Conservation (phyloP, 1,140 invertebrate genomes). For the Plutomurus gul region DNA sequence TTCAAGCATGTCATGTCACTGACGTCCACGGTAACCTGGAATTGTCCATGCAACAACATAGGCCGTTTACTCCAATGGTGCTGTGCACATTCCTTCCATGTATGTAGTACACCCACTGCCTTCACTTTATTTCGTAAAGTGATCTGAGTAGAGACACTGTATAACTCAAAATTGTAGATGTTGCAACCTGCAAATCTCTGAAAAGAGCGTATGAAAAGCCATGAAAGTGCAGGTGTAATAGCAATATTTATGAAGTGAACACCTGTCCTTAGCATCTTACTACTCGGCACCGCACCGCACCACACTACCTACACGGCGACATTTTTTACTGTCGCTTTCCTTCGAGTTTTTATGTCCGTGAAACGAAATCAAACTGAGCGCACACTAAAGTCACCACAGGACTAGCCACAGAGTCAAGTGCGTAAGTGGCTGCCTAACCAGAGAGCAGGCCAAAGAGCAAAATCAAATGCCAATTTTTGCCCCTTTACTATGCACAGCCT, state of each 20-base stretch:
- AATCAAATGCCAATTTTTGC: background rate
- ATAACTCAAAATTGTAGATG: background rate
- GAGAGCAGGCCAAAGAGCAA: constrained; percentile 2
- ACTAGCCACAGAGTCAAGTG: constrained; percentile 16
- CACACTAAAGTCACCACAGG: constrained; percentile 17
- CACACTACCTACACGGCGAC: constrained; percentile 16
- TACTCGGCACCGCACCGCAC: background rate
- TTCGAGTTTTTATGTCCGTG: constrained; percentile 22
- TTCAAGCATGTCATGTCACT: too few species aligned
- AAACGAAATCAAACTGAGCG: constrained; percentile 16
- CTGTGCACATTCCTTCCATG: too few species aligned
- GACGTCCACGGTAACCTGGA: too few species aligned
- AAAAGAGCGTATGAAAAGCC: constrained; percentile 8
- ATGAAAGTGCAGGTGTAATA: constrained; percentile 45
- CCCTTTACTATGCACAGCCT: background rate
- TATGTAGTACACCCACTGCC: too few species aligned
- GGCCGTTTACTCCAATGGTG: too few species aligned
- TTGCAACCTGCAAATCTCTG: constrained; percentile 28
- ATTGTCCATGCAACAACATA: too few species aligned
- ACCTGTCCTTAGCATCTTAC: constrained; percentile 49
- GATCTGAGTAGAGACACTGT: background rate
- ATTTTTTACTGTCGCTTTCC: constrained; percentile 41
- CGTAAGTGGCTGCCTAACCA: background rate
- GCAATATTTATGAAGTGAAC: constrained; percentile 53
- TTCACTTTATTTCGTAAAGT: too few species aligned